These are phyloP conservation scores for Euclidia mi DNA, from an alignment of 2,888 invertebrate genomes.

Conservation along the genomic window DNA sequence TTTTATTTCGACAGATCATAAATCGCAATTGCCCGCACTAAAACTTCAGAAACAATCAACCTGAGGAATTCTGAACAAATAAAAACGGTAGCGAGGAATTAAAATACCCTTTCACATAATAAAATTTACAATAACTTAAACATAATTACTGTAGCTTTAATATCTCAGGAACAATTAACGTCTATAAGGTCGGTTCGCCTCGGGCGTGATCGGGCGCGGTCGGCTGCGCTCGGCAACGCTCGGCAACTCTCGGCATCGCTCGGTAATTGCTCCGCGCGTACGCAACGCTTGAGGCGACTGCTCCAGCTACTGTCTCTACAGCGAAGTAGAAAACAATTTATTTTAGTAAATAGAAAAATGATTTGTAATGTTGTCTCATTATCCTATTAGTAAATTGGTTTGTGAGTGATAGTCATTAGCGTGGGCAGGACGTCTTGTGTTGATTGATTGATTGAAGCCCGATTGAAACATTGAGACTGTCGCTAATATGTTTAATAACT, in stretches of 20 bases:
- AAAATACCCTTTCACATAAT: constrained; percentile 42
- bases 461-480: constrained; percentile 31
- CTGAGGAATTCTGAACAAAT: background rate
- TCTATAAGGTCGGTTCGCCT: constrained; percentile 70
- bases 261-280: constrained; percentile 60
- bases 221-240: constrained; percentile 57
- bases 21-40: too few species aligned
- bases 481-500: constrained; percentile 32
- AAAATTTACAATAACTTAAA: constrained; percentile 60
- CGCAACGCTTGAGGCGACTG: constrained; percentile 67
- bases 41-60: too few species aligned
- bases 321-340: constrained; percentile 65
- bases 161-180: constrained; percentile 78
- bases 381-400: constrained; percentile 62
- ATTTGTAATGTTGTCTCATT: constrained; percentile 66
- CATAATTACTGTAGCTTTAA: constrained; percentile 69
- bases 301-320: constrained; percentile 62
- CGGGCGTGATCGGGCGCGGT: constrained; percentile 65
- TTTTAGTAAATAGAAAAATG: constrained; percentile 74
- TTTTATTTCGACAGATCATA: too few species aligned
- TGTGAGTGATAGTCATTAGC: constrained; percentile 56
- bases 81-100: constrained; percentile 42
- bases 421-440: constrained; percentile 25
- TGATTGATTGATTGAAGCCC: constrained; percentile 34
- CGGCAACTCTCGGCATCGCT: constrained; percentile 53